A percentile compares a stretch with the other conserved stretches of the same genome.
Evolutionary conservation across 2,113 vertebrate genomes (phyloP).

Genomic region (Procavia capensis): DNA sequence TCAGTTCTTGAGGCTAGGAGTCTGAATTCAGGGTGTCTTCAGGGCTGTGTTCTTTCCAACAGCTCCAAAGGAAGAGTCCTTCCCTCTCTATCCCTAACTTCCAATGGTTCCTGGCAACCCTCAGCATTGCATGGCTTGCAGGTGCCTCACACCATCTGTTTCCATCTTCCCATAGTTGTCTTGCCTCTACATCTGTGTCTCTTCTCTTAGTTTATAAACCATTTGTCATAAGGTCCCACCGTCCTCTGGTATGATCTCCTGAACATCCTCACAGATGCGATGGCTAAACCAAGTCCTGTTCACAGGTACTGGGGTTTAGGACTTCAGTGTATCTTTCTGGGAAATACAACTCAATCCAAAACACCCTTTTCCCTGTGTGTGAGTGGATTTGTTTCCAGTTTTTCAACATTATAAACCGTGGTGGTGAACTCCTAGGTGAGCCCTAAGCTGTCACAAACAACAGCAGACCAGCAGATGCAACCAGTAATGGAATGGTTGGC

Average conservation of each 20-base stretch:
- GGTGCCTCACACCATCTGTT: neutral
- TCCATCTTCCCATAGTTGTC: neutral
- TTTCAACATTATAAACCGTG: neutral
- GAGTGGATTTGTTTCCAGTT: no score
- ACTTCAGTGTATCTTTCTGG: no score
- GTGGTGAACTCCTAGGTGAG: rapidly evolving
- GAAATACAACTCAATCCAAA: no score
- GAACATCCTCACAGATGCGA: neutral
- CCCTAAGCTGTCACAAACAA: neutral
- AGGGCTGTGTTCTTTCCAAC: no score
- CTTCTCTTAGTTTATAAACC: no score
- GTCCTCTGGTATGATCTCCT: neutral
- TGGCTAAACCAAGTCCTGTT: neutral
- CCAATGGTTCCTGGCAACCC: no score
- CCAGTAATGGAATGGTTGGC: neutral
- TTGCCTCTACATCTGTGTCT: neutral
- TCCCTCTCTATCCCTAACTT: neutral
- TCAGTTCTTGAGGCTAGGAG: neutral
- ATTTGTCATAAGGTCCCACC: no score
- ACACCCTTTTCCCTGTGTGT: no score
- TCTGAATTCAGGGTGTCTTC: neutral
- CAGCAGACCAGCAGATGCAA: neutral
- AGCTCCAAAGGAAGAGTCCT: neutral
- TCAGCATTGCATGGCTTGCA: no score
- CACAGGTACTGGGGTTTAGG: no score